phyloP scores from a whole-genome alignment of 1,140 invertebrate genomes.

The Hydropsyche tenuis region DNA sequence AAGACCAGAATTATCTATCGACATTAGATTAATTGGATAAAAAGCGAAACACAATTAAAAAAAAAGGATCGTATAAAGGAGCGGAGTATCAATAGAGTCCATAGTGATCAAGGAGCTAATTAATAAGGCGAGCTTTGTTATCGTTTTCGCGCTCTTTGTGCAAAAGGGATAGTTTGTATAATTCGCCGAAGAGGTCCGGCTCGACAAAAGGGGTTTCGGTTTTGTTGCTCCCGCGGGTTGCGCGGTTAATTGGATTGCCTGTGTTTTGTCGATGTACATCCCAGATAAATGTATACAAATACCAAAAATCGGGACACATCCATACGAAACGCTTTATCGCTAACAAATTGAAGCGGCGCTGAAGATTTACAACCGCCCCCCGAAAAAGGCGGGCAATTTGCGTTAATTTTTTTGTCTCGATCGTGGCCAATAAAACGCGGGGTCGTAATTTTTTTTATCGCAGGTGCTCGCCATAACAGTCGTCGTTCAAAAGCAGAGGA shows the following conservation, averaged over 20 bases:
- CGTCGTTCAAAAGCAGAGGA: no score
- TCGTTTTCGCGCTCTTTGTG: conserved; percentile 4
- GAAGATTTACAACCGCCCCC: no score
- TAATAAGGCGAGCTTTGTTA: conserved; percentile 11
- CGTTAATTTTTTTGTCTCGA: background rate
- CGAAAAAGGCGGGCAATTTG: background rate
- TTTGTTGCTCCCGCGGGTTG: conserved; percentile 29
- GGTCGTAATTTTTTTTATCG: background rate
- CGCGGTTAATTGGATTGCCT: conserved; percentile 38
- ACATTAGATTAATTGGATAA: no score
- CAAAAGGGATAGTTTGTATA: conserved; percentile 24
- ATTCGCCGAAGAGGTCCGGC: conserved; percentile 14
- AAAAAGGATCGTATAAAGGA: background rate
- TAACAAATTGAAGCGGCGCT: no score
- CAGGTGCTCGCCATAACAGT: no score
- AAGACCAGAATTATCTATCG: no score
- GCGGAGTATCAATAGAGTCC: background rate
- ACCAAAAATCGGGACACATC: no score
- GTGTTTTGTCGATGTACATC: conserved; percentile 25
- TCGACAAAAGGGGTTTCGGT: conserved; percentile 27
- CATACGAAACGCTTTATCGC: no score
- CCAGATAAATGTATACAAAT: conserved; percentile 21
- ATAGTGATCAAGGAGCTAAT: background rate
- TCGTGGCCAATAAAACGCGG: background rate
- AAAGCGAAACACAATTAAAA: no score